Evolutionary conservation across 2,113 vertebrate genomes (phyloP).

Genomic region (Tachysurus vachellii): DNA sequence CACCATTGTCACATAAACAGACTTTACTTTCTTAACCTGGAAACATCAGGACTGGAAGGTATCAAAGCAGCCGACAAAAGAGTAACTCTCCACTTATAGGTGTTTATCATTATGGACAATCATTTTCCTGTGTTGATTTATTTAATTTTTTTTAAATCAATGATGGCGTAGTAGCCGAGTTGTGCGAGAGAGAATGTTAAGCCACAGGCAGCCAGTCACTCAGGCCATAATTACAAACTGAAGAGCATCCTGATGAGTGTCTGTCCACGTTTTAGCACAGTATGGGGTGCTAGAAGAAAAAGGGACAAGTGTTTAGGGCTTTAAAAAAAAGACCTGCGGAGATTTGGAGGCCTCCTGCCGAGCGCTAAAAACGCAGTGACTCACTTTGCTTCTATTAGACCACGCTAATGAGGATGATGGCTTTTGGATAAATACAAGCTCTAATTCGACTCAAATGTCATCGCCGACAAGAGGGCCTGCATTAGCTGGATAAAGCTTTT

Average conservation of each 20-base stretch:
- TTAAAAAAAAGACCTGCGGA: conserved; percentile 58
- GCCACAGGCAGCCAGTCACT: conserved; percentile 78
- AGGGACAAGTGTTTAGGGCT: conserved; percentile 62
- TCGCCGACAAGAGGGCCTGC: conserved; percentile 63
- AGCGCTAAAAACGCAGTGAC: conserved; percentile 65
- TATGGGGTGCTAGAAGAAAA: conserved; percentile 69
- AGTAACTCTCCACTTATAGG: conserved; percentile 50
- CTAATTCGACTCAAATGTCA: conserved; percentile 73
- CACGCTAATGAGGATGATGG: conserved; percentile 71
- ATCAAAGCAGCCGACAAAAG: conserved; percentile 1
- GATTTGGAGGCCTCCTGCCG: conserved; percentile 69
- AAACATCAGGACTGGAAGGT: conserved; percentile 24
- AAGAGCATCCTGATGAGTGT: conserved; percentile 70
- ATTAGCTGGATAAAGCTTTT: conserved; percentile 55
- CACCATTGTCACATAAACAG: conserved; percentile 54
- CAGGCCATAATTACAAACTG: conserved; percentile 72
- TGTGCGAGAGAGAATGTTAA: conserved; percentile 58
- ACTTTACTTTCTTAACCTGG: conserved; percentile 47
- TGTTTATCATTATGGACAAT: conserved; percentile 60
- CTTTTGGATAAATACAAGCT: conserved; percentile 64
- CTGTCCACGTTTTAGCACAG: conserved; percentile 71
- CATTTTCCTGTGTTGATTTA: conserved; percentile 60
- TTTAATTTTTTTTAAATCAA: conserved; percentile 58
- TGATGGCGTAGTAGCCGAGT: conserved; percentile 49
- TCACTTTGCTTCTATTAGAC: conserved; percentile 71